A percentile compares a stretch with the other conserved stretches of the same genome.
These are phyloP conservation scores for Styela plicata DNA, from an alignment of 23 tunicate species.

Conservation along the genomic window DNA sequence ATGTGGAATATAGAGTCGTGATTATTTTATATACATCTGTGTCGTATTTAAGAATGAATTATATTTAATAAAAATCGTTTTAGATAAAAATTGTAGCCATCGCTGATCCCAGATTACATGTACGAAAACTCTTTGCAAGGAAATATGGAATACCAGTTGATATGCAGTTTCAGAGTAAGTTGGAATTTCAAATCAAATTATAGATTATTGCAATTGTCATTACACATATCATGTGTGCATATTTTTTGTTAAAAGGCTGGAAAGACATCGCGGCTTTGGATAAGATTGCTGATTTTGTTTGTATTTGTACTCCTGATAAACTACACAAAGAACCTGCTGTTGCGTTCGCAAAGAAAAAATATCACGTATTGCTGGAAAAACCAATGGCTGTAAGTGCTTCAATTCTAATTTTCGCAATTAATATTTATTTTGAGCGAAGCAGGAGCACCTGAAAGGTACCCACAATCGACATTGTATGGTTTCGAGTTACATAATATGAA, in stretches of 20 bases:
- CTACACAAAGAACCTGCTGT: constrained; percentile 56
- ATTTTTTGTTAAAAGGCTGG: constrained; percentile 32
- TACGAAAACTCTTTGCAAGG: constrained; percentile 28
- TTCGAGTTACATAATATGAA: no score
- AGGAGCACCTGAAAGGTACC: no score
- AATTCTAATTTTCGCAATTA: background rate
- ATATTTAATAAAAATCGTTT: no score
- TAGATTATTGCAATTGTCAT: no score
- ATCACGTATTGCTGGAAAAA: constrained; percentile 69
- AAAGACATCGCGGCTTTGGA: constrained; percentile 27
- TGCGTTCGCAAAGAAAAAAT: constrained; percentile 49
- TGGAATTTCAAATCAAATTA: background rate
- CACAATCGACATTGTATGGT: no score
- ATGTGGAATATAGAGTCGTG: no score
- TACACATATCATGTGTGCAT: no score
- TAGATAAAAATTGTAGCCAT: constrained; percentile 61
- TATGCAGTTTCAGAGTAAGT: constrained; percentile 30
- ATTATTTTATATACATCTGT: no score
- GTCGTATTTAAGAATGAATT: no score
- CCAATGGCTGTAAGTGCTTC: constrained; percentile 62
- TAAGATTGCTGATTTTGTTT: constrained; percentile 68
- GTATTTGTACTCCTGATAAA: constrained; percentile 63
- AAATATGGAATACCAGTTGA: constrained; percentile 18
- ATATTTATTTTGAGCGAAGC: no score
- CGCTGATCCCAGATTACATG: constrained; percentile 41